Base-by-base conservation (phyloP, 2,797 vertebrate genomes). In the Ceryle rudis region DNA sequence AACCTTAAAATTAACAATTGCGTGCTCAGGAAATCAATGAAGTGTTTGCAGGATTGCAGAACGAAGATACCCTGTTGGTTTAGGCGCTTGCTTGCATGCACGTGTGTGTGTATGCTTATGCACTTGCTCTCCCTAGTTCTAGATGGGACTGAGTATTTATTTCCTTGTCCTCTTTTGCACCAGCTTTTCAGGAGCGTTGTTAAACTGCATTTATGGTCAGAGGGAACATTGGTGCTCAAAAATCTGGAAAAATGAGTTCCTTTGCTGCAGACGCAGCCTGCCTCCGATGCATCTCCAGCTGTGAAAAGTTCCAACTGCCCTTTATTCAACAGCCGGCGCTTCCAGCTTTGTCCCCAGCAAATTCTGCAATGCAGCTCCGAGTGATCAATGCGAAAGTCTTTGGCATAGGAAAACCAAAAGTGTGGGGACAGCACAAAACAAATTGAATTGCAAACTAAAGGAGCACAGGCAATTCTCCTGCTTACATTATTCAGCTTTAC, bases 361-460 rank as follows among this genome's bases (percentile, higher is more conserved):
- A 80, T 71, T 91, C 96, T 97, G 95, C 95, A 97, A 95, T 97
- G 96, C 96, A 96, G 97, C 62, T 92, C 74, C 3, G 0, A 69
- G 71, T 31, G 93, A 97, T 96, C 95, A 91, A 95, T 97, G 94
- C 88, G 78, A 93, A 90, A 91, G 51, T 39, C 52, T 96, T 81
- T 92, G 97, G 88, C 91, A 35, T 9, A 25, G 13, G 79, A 47
- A 81, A 79, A 55, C 83, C 5, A 4, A 39, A 96, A 96, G 67
- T 49, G 88, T 89, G 75, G 65, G 74, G 74, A 86, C 71, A 87
- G 87, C 91, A 72, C 77, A 89, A 95, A 97, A 33, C 71, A 94
- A 91, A 97, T 97, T 95, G 87, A 95, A 91, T 85, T 86, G 91
- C 88, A 73, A 11, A 93, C 92, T 29, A 75, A 92, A 93, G 93